These are phyloP conservation scores for Brenthis ino DNA, from an alignment of 2,888 invertebrate species.

Conservation along the genomic window DNA sequence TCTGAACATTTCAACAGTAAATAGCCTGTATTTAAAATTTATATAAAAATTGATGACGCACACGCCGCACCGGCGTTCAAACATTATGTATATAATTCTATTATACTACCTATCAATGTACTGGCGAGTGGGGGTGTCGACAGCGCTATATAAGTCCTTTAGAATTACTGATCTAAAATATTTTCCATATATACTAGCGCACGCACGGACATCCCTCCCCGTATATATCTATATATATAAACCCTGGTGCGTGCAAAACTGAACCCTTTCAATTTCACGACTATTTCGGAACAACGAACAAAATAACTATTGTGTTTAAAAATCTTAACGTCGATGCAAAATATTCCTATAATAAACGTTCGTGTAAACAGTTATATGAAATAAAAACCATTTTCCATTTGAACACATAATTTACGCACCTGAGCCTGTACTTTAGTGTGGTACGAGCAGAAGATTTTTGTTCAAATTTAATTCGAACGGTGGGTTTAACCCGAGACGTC, in stretches of 20 bases:
- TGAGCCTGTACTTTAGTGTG: conserved; percentile 52
- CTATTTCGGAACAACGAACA: conserved; percentile 41
- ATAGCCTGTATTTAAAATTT: conserved; percentile 13
- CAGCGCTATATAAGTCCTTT: not conserved
- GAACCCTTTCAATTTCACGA: conserved; percentile 32
- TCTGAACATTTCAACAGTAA: conserved; percentile 13
- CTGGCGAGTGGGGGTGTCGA: not conserved
- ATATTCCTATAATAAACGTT: conserved; percentile 51
- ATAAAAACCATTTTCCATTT: conserved; percentile 56
- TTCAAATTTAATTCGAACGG: conserved; percentile 40
- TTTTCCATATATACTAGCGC: no score
- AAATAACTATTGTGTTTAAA: conserved; percentile 54
- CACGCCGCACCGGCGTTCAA: not conserved
- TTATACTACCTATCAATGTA: conserved; percentile 29
- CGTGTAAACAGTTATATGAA: conserved; percentile 54
- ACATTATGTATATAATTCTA: conserved; percentile 28
- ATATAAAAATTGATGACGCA: conserved; percentile 3
- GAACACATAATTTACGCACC: conserved; percentile 65
- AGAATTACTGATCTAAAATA: conserved; percentile 3
- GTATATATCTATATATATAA: conserved; percentile 16
- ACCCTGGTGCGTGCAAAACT: conserved; percentile 36
- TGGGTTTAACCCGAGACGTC: conserved; percentile 32
- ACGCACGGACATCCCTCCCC: conserved; percentile 10
- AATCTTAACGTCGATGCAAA: conserved; percentile 51
- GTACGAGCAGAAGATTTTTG: conserved; percentile 38